Evolutionary conservation across 2,113 vertebrate species (phyloP), one percentile per base, ranked within the genome.

Genomic region (Gnathonemus echidnorhynchus): DNA sequence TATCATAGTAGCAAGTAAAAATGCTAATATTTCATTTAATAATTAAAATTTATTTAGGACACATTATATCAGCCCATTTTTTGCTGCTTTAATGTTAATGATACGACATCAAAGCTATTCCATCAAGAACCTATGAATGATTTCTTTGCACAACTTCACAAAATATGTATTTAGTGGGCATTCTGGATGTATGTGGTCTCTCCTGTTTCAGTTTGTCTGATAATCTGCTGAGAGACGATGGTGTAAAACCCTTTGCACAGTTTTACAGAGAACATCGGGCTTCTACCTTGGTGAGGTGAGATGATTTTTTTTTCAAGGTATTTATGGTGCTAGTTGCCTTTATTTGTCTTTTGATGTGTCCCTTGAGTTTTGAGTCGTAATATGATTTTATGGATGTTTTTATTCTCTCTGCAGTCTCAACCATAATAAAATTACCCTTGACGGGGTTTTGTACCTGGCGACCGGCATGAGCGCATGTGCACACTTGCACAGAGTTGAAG

Each of bases 391-490:
- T 39, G 17, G 15, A 11, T 31, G 27, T 87, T 50, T 88, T 48
- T 13, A 19, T 89, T 49, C 10, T 42, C 2, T 35, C 58, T 35
- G 21, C 91, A 98, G 98, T 39, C 94, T 99, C 89, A 96, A 91
- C 90, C 92, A 95, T 24, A 97, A 95, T 2, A 53, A 0, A 0
- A 93, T 98, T 56, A 95, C 94, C 0, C 92, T 94, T 6, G 10
- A 2, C 9, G 95, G 96, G 24, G 88, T 92, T 15, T 56, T 96
- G 70, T 90, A 95, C 10, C 92, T 98, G 58, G 93, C 94, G 2
- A 80, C 53, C 3, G 90, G 95, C 27, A 90, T 98, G 87, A 92
- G 86, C 62, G 92, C 94, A 50, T 98, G 95, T 90, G 91, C 93
- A 1, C 90, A 91, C 13, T 89, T 93, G 74, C 91, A 87, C 49